Conservation (phyloP, 1,140 invertebrate genomes). For the Centruroides sculpturatus region DNA sequence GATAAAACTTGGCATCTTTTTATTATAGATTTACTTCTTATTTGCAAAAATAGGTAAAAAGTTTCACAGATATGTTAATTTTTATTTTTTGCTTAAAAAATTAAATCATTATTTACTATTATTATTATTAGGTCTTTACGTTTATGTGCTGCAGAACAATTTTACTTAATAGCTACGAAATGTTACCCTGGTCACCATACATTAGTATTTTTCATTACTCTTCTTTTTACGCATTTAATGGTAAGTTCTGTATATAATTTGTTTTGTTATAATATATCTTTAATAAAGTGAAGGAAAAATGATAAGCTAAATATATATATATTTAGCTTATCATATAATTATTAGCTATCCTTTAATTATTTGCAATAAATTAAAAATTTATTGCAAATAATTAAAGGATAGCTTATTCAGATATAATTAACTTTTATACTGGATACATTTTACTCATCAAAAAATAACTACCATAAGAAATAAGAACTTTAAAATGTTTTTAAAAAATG, state of each 20-base stretch:
- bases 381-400: too few relatives aligned
- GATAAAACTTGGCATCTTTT: slow-evolving; percentile 72
- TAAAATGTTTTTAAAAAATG: too few relatives aligned
- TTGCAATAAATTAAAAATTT: too few relatives aligned
- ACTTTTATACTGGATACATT: too few relatives aligned
- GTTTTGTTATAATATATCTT: background rate
- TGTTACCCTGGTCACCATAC: slow-evolving; percentile 35
- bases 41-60: slow-evolving; percentile 39
- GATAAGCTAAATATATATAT: too few relatives aligned
- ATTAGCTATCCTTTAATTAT: too few relatives aligned
- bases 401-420: too few relatives aligned
- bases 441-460: too few relatives aligned
- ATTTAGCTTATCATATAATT: too few relatives aligned
- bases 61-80: background rate
- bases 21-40: slow-evolving; percentile 72
- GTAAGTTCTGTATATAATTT: slow-evolving; percentile 20
- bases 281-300: too few relatives aligned
- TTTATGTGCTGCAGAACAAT: slow-evolving; percentile 61
- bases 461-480: too few relatives aligned
- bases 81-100: background rate
- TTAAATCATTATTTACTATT: background rate
- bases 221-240: slow-evolving; percentile 51
- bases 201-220: slow-evolving; percentile 54
- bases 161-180: slow-evolving; percentile 62
- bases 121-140: slow-evolving; percentile 39